Evolutionary conservation across 2,113 vertebrate species (phyloP), one percentile per base, ranked within the genome.

Genomic region (Physeter macrocephalus): DNA sequence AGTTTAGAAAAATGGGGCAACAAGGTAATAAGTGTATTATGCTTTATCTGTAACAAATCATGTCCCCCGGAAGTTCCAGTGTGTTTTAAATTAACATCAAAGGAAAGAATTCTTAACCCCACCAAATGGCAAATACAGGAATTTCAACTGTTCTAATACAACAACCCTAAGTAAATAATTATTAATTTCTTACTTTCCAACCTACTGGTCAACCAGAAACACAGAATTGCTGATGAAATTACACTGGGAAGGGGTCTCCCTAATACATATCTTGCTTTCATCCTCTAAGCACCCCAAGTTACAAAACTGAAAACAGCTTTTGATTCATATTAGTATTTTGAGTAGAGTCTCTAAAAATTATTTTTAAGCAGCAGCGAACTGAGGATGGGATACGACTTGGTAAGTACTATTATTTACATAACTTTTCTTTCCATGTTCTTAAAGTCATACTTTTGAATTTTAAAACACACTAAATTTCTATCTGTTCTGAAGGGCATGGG

Each of bases 81-180:
- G 39, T 52, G 36, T 72, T 96, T 29, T 89, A 83, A 91, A 86
- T 93, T 86, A 97, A 87, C 43, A 81, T 59, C 2, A 49, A 88
- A n/a, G 43, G 62, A 77, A 85, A 93, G 71, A 92, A 97, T 77
- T 72, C 66, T 92, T 80, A 97, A 98, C 95, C 80, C 97, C 97
- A 98, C 84, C 97, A 96, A 85, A 71, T 98, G 98, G 96, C 83
- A 97, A 96, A 96, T 39, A 86, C 0, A 57, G 95, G 97, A 98
- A 98, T 82, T 97, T 87, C 69, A 54, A 81, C 5, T 3, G 66
- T 94, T 96, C 69, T 78, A 96, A 66, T 54, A 59, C 1, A 0
- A 0, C 49, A 75, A 80, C 61, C 90, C 57, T 21, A 54, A 94
- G 49, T 82, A 94, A 98, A 97, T 94, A 66, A 39, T 4, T 71